Percentiles rank a stretch among this genome's conserved stretches.
These are phyloP conservation scores for Dynastes maya DNA, from an alignment of 2,888 invertebrate species.

Conservation along the genomic window DNA sequence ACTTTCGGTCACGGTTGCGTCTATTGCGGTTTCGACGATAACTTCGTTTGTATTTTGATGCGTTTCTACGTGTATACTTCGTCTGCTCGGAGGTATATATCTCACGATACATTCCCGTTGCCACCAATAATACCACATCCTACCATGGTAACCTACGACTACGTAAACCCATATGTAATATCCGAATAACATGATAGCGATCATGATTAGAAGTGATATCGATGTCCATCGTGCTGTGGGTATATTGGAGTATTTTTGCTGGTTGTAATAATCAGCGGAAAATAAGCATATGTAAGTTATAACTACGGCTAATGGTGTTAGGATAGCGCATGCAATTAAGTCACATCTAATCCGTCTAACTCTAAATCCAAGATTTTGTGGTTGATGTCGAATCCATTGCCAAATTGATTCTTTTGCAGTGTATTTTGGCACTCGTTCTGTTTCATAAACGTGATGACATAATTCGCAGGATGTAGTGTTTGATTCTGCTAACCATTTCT, in stretches of 20 bases:
- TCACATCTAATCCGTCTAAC: conserved; percentile 71
- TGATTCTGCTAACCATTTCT: conserved; percentile 84
- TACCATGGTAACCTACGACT: conserved; percentile 70
- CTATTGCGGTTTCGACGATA: conserved; percentile 39
- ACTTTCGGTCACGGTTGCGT: conserved; percentile 29
- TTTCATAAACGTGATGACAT: conserved; percentile 79
- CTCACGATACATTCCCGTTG: conserved; percentile 72
- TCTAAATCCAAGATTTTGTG: conserved; percentile 62
- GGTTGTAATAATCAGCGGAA: conserved; percentile 72
- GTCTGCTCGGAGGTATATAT: conserved; percentile 64
- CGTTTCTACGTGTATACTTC: conserved; percentile 51
- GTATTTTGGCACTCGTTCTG: conserved; percentile 77
- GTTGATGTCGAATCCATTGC: conserved; percentile 73
- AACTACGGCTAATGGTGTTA: conserved; percentile 74
- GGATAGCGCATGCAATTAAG: conserved; percentile 72
- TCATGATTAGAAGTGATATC: conserved; percentile 70
- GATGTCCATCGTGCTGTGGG: conserved; percentile 72
- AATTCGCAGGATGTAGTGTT: conserved; percentile 82
- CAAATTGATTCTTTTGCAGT: conserved; percentile 73
- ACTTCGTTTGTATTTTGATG: conserved; percentile 26
- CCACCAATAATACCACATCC: conserved; percentile 74
- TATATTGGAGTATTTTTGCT: conserved; percentile 69
- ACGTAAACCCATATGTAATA: conserved; percentile 73
- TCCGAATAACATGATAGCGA: conserved; percentile 71
- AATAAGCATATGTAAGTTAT: conserved; percentile 72